Evolutionary conservation across 2,113 vertebrate species (phyloP).

Genomic region (Rafetus swinhoei): DNA sequence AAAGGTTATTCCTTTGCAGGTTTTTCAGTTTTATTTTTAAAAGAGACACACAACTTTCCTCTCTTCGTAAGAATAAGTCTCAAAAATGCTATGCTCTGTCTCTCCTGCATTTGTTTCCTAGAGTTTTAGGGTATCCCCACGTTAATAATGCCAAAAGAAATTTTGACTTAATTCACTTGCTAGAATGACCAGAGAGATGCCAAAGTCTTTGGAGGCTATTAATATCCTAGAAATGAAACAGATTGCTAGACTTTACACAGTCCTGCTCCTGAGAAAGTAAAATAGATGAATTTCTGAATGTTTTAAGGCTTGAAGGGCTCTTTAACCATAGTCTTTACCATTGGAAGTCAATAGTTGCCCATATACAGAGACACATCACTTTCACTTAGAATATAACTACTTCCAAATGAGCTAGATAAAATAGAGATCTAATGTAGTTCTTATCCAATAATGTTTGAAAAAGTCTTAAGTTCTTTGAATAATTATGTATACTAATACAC

Average conservation of each 20-base stretch:
- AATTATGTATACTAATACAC: neutral
- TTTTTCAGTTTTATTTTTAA: neutral
- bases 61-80: neutral
- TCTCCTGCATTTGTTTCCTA: neutral
- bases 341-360: neutral
- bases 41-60: neutral
- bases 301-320: neutral
- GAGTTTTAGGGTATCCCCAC: neutral
- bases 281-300: neutral
- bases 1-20: neutral
- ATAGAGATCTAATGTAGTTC: neutral
- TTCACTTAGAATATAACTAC: neutral
- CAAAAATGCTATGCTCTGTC: neutral
- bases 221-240: neutral
- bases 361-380: neutral
- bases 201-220: neutral
- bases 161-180: neutral
- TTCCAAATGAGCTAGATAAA: neutral
- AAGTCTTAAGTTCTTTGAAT: neutral
- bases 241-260: neutral
- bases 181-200: neutral
- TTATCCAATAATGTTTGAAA: neutral
- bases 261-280: neutral
- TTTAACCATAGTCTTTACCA: neutral
- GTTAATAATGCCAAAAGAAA: no score